A percentile compares a stretch with the other conserved stretches of the same genome.
Evolutionary conservation across 2,113 vertebrate species (phyloP).

Genomic region (Tachysurus fulvidraco): DNA sequence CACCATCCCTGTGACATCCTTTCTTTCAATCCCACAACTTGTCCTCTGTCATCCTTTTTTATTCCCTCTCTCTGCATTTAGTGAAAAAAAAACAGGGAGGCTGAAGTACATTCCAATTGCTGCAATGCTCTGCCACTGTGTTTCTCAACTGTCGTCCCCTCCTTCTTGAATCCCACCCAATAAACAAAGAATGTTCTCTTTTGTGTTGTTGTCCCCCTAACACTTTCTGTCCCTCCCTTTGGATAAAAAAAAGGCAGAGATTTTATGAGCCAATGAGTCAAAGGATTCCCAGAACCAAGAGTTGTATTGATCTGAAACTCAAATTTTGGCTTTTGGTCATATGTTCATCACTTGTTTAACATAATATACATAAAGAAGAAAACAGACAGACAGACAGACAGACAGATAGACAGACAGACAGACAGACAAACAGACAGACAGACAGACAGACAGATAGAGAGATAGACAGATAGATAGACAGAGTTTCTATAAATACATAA

Average conservation of each 20-base stretch:
- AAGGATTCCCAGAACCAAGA: constrained; percentile 69
- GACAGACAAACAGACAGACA: too few relatives aligned
- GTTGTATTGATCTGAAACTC: constrained; percentile 66
- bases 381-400: not conserved
- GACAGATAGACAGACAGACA: not conserved
- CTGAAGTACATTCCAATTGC: constrained; percentile 60
- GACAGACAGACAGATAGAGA: too few relatives aligned
- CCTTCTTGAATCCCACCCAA: constrained; percentile 66
- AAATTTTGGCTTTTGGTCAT: constrained; percentile 64
- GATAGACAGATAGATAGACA: not conserved
- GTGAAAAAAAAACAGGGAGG: constrained; percentile 30
- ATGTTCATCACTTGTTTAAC: constrained; percentile 4
- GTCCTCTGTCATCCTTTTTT: constrained; percentile 59
- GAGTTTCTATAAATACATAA: too few relatives aligned
- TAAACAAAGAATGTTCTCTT: constrained; percentile 68
- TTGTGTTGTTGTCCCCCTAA: constrained; percentile 47
- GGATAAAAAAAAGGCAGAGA: constrained; percentile 65
- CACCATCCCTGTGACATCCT: constrained; percentile 63
- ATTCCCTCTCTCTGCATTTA: constrained; percentile 57
- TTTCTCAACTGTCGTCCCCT: constrained; percentile 43
- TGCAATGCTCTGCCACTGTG: constrained; percentile 44
- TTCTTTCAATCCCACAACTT: constrained; percentile 66
- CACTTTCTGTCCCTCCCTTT: constrained; percentile 46
- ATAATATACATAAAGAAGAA: not conserved
- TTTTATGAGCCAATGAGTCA: constrained; percentile 75